Evolutionary conservation across 2,113 vertebrate species (phyloP), one percentile per base, ranked within the genome.

Genomic region (Okapia johnstoni): DNA sequence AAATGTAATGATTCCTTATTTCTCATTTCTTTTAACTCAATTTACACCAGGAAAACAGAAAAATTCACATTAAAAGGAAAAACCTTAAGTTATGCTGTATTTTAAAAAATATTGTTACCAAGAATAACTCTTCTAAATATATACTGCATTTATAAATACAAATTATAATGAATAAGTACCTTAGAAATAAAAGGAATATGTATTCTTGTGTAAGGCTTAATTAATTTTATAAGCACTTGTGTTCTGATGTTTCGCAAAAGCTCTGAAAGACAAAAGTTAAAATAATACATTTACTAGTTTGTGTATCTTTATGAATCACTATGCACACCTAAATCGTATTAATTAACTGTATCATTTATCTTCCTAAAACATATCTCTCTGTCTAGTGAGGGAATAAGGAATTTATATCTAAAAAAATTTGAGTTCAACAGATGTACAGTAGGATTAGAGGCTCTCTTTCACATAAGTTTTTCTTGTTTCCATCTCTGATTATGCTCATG

Each of bases 111-210:
- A 60, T 2, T 92, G 13, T 54, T 60, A 94, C 21, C 46, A 97
- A 83, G 46, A 55, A 54, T 55, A 33, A 84, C 26, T 95, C 5
- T 79, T 90, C 55, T 80, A 96, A 92, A 63, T 85, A 43, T 93
- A 93, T 70, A 73, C 1, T 97, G 11, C 70, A 97, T 97, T 96
- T 94, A 90, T 80, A 97, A 98, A 57, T 92, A 98, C 40, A 4
- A 94, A 98, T 91, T 88, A 95, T 92, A 97, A 58, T 79, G 40
- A 92, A 89, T 66, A 98, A 98, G 57, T 99, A 99, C 99, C 99
- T 99, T 99, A 98, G 99, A 99, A 99, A 99, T 99, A 99, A 99
- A 99, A 97, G 99, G 99, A 99, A 99, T 99, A 99, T 99, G 99
- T 99, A 99, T 99, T 99, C 99, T 99, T 97, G 99, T 99, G 99